Percentiles rank a stretch among this genome's conserved stretches.
phyloP scores from a whole-genome alignment of 2,888 invertebrate genomes.

The Mythimna ferrago region DNA sequence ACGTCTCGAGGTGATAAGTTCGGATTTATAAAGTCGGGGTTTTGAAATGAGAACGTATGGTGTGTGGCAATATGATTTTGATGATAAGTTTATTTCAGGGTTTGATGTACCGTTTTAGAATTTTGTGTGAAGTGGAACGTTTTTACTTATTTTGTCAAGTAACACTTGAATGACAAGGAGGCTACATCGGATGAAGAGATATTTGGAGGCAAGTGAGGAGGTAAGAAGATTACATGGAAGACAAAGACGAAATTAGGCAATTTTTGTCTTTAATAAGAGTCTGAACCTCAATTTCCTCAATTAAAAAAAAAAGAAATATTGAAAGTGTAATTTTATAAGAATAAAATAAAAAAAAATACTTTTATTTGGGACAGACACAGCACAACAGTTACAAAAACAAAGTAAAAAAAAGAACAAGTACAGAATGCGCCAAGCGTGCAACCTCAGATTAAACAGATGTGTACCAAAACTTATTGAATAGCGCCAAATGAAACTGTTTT shows the following conservation, averaged over 20 bases:
- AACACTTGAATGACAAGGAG: neutral
- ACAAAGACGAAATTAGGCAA: too few species aligned
- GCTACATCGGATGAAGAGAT: neutral
- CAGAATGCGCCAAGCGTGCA: too few species aligned
- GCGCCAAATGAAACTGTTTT: neutral
- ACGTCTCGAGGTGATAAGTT: conserved; percentile 2
- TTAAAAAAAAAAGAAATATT: too few species aligned
- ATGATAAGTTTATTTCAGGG: neutral
- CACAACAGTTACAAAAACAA: too few species aligned
- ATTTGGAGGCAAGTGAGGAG: neutral
- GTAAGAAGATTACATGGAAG: too few species aligned
- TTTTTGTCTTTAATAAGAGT: neutral
- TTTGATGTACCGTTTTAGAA: neutral
- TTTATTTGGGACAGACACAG: too few species aligned
- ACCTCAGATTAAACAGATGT: too few species aligned
- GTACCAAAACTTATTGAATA: neutral
- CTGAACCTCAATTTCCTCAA: too few species aligned
- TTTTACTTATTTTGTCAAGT: conserved; percentile 11
- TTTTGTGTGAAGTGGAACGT: neutral
- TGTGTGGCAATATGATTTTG: neutral
- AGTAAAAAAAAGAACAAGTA: too few species aligned
- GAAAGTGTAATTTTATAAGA: too few species aligned
- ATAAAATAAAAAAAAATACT: too few species aligned
- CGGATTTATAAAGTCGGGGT: conserved; percentile 11
- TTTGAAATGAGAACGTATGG: neutral